A percentile compares a stretch with the other conserved stretches of the same genome.
These are phyloP conservation scores for Callocephalon fimbriatum DNA, from an alignment of 2,113 vertebrate species.

Conservation along the genomic window DNA sequence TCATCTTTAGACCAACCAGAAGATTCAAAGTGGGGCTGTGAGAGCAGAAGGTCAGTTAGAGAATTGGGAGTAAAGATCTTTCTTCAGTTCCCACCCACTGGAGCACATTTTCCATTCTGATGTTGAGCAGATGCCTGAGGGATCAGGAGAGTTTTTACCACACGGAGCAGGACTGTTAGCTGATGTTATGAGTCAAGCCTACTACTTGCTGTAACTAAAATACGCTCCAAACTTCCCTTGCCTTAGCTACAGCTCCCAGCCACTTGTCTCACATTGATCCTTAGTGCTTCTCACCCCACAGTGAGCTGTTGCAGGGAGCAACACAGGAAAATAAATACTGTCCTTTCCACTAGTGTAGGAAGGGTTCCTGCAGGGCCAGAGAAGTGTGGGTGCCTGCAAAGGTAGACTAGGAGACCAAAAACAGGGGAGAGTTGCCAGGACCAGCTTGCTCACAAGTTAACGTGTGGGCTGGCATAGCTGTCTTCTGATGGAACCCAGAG, in stretches of 20 bases:
- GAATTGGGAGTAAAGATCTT: not conserved
- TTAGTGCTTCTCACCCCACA: not conserved
- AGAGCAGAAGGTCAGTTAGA: not conserved
- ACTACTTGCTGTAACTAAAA: not conserved
- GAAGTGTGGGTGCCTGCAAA: not conserved
- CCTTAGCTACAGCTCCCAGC: not conserved
- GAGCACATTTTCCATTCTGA: not conserved
- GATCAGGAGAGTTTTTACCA: not conserved
- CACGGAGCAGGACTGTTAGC: not conserved
- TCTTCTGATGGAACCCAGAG: not conserved
- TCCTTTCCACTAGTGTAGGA: not conserved
- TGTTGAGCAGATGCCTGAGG: not conserved
- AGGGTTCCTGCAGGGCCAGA: not conserved
- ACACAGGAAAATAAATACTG: not conserved
- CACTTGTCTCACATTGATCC: not conserved
- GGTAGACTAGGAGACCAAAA: not conserved
- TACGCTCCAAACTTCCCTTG: not conserved
- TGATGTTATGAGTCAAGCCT: not conserved
- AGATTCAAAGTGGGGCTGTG: not conserved
- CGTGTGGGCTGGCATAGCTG: rapidly evolving
- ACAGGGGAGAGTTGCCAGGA: not conserved
- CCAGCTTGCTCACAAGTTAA: not conserved
- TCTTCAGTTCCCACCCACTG: not conserved
- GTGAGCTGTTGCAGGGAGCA: not conserved
- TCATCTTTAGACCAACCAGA: not conserved